Evolutionary conservation across 2,113 vertebrate species (phyloP).

Genomic region (Chloropsis hardwickii): DNA sequence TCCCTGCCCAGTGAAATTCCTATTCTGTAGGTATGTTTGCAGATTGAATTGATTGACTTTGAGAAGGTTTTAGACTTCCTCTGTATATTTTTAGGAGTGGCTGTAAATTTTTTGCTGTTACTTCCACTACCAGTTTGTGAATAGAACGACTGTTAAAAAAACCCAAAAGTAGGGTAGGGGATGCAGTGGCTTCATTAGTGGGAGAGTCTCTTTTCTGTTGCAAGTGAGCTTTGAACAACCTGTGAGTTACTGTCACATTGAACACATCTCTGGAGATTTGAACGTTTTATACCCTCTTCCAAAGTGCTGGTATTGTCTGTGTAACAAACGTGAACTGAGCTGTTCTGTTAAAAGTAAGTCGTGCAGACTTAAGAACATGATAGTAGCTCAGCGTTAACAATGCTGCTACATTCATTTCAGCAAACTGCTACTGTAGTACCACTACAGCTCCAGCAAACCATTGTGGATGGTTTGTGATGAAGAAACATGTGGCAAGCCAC

Average conservation of each 20-base stretch:
- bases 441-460: not conserved
- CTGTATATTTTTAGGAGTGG: not conserved
- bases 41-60: not conserved
- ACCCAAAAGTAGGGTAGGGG: fast-evolving
- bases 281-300: not conserved
- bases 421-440: not conserved
- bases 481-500: not conserved
- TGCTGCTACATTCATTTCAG: not conserved
- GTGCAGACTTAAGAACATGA: not conserved
- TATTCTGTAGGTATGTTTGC: not conserved
- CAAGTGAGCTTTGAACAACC: not conserved
- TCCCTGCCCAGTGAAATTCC: not conserved
- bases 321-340: not conserved
- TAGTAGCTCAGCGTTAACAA: not conserved
- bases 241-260: not conserved
- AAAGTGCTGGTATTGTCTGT: conserved; percentile 12
- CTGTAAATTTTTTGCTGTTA: not conserved
- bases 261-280: not conserved
- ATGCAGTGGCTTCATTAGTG: not conserved
- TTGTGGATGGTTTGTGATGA: not conserved
- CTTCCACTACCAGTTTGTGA: not conserved
- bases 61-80: not conserved
- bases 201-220: not conserved
- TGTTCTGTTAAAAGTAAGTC: conserved; percentile 3
- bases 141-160: not conserved